Evolutionary conservation across 2,113 vertebrate species (phyloP), one percentile per base, ranked within the genome.

Genomic region (Neolamprologus sp.): DNA sequence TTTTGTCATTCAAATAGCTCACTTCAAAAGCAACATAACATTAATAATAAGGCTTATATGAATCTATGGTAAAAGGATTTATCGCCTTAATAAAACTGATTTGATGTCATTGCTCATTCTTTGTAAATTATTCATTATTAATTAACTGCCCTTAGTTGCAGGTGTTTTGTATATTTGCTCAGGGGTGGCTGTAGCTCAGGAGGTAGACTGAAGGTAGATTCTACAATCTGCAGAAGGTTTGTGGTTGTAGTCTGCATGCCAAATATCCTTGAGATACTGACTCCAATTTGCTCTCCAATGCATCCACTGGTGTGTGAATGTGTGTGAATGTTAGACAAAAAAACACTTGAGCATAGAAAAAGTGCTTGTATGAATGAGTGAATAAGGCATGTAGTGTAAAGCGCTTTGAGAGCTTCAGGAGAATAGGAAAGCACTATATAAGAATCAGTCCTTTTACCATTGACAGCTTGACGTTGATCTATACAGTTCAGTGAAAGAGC

Each of bases 61-160:
- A 28, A 26, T 49, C 23, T 31, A 28, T 8, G 42, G 31, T 81
- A 51, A 63, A 92, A 82, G 47, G n/a, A 80, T 84, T 80, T 49
- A 42, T 82, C 40, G 37, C 71, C 68, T 31, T 23, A 58, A 37
- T 83, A 87, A 84, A 85, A 88, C 16, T 31, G 16, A 91, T 90
- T 82, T 75, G 55, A 86, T 80, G 82, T 73, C 80, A 85, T 79
- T 73, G 81, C 54, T 91, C 37, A 6, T 51, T 81, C 84, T 85
- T 58, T 40, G 71, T 84, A 88, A 92, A 93, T 88, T 89, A 81
- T 90, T 73, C 60, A 88, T 90, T 85, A 94, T 83, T 83, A 88
- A 88, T 91, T 91, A 88, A 90, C 87, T 90, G 54, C 53, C 55
- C 68, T 82, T 53, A 68, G 47, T 91, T 85, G 83, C 53, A 87